Evolutionary conservation across 2,113 vertebrate genomes (phyloP).

Genomic region (Calonectris borealis): DNA sequence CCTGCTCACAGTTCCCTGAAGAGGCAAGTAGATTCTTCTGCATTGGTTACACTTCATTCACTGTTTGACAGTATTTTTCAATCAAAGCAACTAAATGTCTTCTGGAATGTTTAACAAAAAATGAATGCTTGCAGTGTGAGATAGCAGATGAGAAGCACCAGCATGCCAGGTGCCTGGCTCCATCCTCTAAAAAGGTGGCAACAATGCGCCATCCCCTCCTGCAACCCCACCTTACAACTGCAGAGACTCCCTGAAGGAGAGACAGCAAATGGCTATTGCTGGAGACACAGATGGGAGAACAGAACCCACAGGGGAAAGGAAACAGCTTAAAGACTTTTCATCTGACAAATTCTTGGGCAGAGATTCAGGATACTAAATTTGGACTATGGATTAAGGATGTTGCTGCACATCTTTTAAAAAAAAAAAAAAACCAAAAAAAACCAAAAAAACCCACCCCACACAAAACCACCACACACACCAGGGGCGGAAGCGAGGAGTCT

Average conservation of each 20-base stretch:
- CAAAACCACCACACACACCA: background rate
- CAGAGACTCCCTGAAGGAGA: background rate
- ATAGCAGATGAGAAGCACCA: background rate
- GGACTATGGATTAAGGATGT: constrained; percentile 41
- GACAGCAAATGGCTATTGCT: background rate
- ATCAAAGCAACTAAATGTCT: background rate
- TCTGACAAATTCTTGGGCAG: constrained; percentile 42
- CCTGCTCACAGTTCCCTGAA: background rate
- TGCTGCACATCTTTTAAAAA: constrained; percentile 42
- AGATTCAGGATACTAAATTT: constrained; percentile 59
- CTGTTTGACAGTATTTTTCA: background rate
- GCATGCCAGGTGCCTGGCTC: background rate
- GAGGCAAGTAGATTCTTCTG: background rate
- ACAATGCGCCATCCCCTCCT: background rate
- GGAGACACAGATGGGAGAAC: background rate
- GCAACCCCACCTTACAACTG: background rate
- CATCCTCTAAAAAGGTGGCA: background rate
- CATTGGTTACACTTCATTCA: background rate
- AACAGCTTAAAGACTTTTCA: constrained; percentile 7
- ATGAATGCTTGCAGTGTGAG: background rate
- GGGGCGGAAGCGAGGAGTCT: constrained; percentile 31
- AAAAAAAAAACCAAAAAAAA: background rate
- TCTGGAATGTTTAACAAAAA: background rate
- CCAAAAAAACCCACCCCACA: background rate
- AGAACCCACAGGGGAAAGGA: constrained; percentile 14